These are phyloP conservation scores for Axinella damicornis DNA, from an alignment of 37 sponge, comb jelly and placozoan species.

Conservation along the genomic window DNA sequence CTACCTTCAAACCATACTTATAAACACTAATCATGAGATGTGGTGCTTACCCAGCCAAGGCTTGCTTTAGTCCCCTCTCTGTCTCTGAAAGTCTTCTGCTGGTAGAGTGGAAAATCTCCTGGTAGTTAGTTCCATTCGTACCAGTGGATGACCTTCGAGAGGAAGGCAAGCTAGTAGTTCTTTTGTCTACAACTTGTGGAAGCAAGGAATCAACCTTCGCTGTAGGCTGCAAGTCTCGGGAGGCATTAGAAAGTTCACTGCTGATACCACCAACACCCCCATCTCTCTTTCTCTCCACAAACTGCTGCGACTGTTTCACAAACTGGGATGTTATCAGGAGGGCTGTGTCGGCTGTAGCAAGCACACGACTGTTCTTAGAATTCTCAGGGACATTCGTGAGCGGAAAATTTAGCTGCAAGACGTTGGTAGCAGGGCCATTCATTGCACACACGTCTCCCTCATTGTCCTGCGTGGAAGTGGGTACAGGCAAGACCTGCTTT, in stretches of 20 bases:
- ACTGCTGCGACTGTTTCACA: background rate
- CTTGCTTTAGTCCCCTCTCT: constrained; percentile 61
- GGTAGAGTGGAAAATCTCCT: constrained; percentile 23
- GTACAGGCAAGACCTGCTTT: background rate
- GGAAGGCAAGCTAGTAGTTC: background rate
- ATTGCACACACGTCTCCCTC: background rate
- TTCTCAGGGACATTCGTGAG: background rate
- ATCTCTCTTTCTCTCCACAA: background rate
- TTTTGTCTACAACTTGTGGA: too few relatives aligned
- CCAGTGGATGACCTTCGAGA: constrained; percentile 19
- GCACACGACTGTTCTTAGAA: too few relatives aligned
- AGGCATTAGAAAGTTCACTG: too few relatives aligned
- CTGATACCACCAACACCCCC: too few relatives aligned
- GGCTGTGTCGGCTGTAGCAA: constrained; percentile 10
- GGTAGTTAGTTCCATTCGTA: constrained; percentile 17
- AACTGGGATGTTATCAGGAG: constrained; percentile 24
- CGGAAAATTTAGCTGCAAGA: constrained; percentile 18
- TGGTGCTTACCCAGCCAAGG: constrained; percentile 58
- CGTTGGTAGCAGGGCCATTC: constrained; percentile 9
- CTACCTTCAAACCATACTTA: background rate
- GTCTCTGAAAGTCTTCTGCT: constrained; percentile 26
- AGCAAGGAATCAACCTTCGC: too few relatives aligned
- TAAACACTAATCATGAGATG: too few relatives aligned
- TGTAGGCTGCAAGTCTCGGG: too few relatives aligned
- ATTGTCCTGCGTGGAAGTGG: background rate